phyloP scores from a whole-genome alignment of 2,113 vertebrate species.

The Notechis scutatus region DNA sequence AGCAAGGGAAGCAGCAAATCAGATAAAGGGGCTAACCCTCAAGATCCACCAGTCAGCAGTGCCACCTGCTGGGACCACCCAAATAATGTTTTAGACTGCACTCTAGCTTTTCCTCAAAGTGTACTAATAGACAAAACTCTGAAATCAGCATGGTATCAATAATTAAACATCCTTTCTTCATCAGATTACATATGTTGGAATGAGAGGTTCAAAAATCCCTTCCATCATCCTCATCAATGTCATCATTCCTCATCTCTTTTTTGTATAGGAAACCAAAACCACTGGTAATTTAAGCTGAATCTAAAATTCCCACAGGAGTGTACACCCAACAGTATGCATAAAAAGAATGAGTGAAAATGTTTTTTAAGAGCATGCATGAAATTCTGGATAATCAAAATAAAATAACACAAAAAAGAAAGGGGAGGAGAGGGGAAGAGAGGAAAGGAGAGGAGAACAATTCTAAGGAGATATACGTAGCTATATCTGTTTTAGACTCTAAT shows the following conservation, averaged over 20 bases:
- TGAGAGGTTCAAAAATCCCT: neutral
- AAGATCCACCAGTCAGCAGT: neutral
- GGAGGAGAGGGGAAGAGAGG: neutral
- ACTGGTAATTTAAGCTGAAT: neutral
- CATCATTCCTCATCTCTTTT: neutral
- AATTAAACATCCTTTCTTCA: neutral
- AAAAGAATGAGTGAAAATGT: neutral
- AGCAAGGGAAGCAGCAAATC: neutral
- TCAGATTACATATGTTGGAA: neutral
- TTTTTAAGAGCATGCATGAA: neutral
- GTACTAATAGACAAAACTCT: neutral
- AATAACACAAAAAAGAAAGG: neutral
- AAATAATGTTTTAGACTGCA: neutral
- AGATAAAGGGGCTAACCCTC: neutral
- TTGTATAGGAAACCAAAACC: neutral
- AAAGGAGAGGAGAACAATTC: neutral
- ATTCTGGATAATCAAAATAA: neutral
- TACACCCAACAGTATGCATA: neutral
- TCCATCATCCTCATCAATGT: neutral
- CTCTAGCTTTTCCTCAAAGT: neutral
- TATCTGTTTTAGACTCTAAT: neutral
- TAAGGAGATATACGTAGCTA: neutral
- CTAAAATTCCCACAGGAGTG: neutral
- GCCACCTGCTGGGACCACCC: neutral
- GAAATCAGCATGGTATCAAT: neutral